Percentiles rank a stretch among this genome's conserved stretches.
Evolutionary conservation across 2,888 invertebrate species (phyloP).

Genomic region (Allygus modestus): DNA sequence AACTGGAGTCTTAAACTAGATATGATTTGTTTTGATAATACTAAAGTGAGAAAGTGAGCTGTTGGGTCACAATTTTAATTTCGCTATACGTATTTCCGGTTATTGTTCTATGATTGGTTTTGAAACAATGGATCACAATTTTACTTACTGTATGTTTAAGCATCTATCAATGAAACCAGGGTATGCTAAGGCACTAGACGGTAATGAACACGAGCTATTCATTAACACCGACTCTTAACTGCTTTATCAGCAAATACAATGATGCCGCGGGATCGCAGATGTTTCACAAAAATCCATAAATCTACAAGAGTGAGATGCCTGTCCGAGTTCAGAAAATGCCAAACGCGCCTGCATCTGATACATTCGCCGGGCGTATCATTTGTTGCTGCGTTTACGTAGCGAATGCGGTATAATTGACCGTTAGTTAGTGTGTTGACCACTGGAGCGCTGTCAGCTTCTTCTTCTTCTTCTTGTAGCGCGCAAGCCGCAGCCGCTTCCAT

Average conservation of each 20-base stretch:
- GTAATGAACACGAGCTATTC: not conserved
- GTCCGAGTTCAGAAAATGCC: not conserved
- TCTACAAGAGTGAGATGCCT: not conserved
- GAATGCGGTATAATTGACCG: slow-evolving; percentile 60
- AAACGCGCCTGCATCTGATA: slow-evolving; percentile 30
- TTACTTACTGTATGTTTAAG: too few species aligned
- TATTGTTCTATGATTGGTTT: too few species aligned
- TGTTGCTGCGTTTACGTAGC: slow-evolving; percentile 54
- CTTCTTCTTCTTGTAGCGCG: slow-evolving; percentile 59
- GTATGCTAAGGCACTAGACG: too few species aligned
- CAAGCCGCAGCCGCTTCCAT: slow-evolving; percentile 52
- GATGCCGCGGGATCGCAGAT: not conserved
- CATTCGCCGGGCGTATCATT: slow-evolving; percentile 54
- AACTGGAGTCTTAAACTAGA: too few species aligned
- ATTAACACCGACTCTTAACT: not conserved
- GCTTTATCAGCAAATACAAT: not conserved
- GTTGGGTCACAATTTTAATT: too few species aligned
- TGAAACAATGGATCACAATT: too few species aligned
- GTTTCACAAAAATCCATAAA: slow-evolving; percentile 15
- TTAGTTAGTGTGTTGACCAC: slow-evolving; percentile 61
- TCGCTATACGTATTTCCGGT: too few species aligned
- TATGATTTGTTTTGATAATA: too few species aligned
- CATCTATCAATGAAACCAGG: too few species aligned
- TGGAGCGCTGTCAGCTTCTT: slow-evolving; percentile 60
- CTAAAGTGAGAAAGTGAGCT: too few species aligned